Percentiles rank a stretch among this genome's conserved stretches.
Conservation (phyloP, 2,888 invertebrate genomes). For the Nomada fucata region DNA sequence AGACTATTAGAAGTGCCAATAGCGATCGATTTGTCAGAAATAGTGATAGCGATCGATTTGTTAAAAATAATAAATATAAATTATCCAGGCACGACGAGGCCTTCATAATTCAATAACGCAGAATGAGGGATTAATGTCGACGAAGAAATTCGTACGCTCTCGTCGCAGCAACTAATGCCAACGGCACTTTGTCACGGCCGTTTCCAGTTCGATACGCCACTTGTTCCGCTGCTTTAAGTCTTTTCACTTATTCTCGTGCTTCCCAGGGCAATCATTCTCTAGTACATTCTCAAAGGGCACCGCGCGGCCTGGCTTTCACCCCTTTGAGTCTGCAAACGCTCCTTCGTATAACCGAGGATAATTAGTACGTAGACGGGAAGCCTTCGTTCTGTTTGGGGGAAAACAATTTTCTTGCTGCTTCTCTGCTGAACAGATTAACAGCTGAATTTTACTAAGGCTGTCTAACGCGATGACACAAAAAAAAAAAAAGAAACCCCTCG, state of each 20-base stretch:
- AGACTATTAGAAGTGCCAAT: too few relatives aligned
- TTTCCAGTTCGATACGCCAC: slow-evolving; percentile 36
- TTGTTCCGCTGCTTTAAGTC: slow-evolving; percentile 31
- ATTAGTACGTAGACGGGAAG: slow-evolving; percentile 23
- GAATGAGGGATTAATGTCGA: neutral
- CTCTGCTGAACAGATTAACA: slow-evolving; percentile 33
- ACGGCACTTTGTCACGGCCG: slow-evolving; percentile 16
- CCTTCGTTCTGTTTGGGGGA: slow-evolving; percentile 22
- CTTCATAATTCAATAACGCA: neutral
- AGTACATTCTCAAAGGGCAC: slow-evolving; percentile 23
- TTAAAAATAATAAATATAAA: neutral
- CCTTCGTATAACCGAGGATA: slow-evolving; percentile 12
- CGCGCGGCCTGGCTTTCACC: neutral
- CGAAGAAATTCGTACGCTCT: neutral
- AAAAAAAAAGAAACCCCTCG: neutral
- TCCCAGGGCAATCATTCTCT: slow-evolving; percentile 31
- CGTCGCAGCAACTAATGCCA: slow-evolving; percentile 13
- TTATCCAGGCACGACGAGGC: neutral
- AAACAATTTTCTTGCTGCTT: slow-evolving; percentile 36
- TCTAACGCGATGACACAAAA: neutral
- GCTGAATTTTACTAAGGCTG: slow-evolving; percentile 17
- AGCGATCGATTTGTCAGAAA: too few relatives aligned
- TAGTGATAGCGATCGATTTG: too few relatives aligned
- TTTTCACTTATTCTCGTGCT: slow-evolving; percentile 32
- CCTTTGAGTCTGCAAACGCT: slow-evolving; percentile 24